A percentile compares a stretch with the other conserved stretches of the same genome.
phyloP scores from a whole-genome alignment of 2,797 vertebrate genomes.

The Rhinichthys osculus region DNA sequence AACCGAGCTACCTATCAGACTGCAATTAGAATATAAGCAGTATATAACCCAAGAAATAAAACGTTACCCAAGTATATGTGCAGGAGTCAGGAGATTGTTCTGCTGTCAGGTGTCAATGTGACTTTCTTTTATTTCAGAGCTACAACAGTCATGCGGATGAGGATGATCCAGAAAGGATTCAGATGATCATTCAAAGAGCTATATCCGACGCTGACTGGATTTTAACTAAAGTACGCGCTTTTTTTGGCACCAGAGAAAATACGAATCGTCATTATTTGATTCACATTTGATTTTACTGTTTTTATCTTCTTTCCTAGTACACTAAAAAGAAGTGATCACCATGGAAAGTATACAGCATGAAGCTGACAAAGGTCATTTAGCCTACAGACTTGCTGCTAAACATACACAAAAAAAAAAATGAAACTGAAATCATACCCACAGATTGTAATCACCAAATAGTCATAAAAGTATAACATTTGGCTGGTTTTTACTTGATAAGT shows the following conservation, averaged over 20 bases:
- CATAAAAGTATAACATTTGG: neutral
- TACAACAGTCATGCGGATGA: slow-evolving; percentile 80
- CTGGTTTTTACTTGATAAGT: neutral
- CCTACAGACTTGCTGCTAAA: neutral
- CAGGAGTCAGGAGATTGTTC: neutral
- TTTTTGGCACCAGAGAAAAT: neutral
- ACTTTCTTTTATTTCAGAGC: slow-evolving; percentile 63
- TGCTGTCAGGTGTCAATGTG: neutral
- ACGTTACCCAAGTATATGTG: neutral
- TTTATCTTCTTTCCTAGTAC: slow-evolving; percentile 43
- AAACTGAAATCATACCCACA: neutral
- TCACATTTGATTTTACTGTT: neutral
- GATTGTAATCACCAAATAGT: neutral
- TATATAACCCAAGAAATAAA: neutral
- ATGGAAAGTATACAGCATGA: neutral
- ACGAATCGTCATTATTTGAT: neutral
- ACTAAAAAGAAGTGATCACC: slow-evolving; percentile 41
- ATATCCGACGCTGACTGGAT: slow-evolving; percentile 78
- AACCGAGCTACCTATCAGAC: no score
- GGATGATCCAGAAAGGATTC: slow-evolving; percentile 73
- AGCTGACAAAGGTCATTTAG: no score
- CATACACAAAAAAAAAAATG: no score
- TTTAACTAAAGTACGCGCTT: slow-evolving; percentile 71
- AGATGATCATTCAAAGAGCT: slow-evolving; percentile 75
- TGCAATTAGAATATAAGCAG: neutral